Percentiles rank a stretch among this genome's conserved stretches.
These are phyloP conservation scores for Eleutherodactylus coqui DNA, from an alignment of 2,797 vertebrate genomes.

Conservation along the genomic window DNA sequence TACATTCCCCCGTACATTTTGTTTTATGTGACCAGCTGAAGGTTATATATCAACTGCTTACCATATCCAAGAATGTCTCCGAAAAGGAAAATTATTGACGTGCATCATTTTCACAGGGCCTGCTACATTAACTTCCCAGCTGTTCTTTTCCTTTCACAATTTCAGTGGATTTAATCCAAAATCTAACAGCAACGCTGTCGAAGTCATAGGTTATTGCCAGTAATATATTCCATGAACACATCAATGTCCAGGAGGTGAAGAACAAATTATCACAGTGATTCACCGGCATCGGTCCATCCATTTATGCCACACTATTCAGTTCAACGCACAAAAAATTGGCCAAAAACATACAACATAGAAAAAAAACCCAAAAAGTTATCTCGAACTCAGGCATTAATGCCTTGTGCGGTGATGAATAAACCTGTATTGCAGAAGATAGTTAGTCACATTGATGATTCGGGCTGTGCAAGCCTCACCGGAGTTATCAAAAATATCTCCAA, in stretches of 20 bases:
- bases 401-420: constrained; percentile 72
- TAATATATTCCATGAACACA: constrained; percentile 76
- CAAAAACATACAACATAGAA: constrained; percentile 49
- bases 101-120: constrained; percentile 86
- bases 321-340: constrained; percentile 32
- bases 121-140: constrained; percentile 75
- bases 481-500: constrained; percentile 72
- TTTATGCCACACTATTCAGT: constrained; percentile 71
- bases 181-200: constrained; percentile 73
- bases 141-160: constrained; percentile 71
- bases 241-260: constrained; percentile 72
- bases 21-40: constrained; percentile 65
- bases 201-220: constrained; percentile 75
- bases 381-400: constrained; percentile 71
- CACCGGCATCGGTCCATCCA: constrained; percentile 75
- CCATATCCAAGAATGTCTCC: constrained; percentile 92
- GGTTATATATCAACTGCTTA: constrained; percentile 76
- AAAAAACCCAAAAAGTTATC: constrained; percentile 25
- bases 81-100: constrained; percentile 88
- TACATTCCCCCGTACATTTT: constrained; percentile 53
- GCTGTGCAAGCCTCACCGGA: constrained; percentile 72
- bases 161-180: constrained; percentile 78
- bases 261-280: constrained; percentile 71
- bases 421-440: constrained; percentile 70
- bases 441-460: constrained; percentile 78